Percentiles rank a stretch among this genome's conserved stretches.
These are phyloP conservation scores for Henicopernis longicauda DNA, from an alignment of 2,113 vertebrate genomes.

Conservation along the genomic window DNA sequence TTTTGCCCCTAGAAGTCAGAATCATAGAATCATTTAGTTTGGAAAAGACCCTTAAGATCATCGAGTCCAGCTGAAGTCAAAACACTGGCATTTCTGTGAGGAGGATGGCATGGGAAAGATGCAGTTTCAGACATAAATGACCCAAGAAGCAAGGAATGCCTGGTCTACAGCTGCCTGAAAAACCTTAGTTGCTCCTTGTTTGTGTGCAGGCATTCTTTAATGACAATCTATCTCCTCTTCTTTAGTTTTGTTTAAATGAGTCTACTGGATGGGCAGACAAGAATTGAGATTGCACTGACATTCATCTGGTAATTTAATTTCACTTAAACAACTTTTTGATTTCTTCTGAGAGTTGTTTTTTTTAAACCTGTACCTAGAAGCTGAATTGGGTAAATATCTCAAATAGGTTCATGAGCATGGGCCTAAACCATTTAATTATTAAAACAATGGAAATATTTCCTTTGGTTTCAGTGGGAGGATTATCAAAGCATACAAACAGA, in stretches of 20 bases:
- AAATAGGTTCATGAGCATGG: background rate
- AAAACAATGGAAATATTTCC: background rate
- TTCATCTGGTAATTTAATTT: background rate
- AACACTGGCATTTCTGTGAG: background rate
- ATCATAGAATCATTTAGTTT: background rate
- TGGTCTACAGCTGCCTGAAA: background rate
- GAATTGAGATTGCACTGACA: background rate
- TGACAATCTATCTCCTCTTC: background rate
- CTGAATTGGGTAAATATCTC: background rate
- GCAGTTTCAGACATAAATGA: background rate
- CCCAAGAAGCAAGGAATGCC: background rate
- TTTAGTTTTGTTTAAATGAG: slow-evolving; percentile 5
- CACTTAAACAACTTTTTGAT: background rate
- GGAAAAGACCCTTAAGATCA: background rate
- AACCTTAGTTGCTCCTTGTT: background rate
- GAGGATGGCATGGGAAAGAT: background rate
- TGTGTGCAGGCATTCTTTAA: background rate
- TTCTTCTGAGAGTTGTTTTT: background rate
- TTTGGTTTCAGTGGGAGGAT: background rate
- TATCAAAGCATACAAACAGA: background rate
- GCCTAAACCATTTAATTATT: background rate
- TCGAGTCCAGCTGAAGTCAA: background rate
- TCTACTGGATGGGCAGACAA: background rate
- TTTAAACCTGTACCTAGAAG: background rate
- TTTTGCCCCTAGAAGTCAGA: background rate